phyloP scores from a whole-genome alignment of 2,113 vertebrate species.

The Scophthalmus maximus region DNA sequence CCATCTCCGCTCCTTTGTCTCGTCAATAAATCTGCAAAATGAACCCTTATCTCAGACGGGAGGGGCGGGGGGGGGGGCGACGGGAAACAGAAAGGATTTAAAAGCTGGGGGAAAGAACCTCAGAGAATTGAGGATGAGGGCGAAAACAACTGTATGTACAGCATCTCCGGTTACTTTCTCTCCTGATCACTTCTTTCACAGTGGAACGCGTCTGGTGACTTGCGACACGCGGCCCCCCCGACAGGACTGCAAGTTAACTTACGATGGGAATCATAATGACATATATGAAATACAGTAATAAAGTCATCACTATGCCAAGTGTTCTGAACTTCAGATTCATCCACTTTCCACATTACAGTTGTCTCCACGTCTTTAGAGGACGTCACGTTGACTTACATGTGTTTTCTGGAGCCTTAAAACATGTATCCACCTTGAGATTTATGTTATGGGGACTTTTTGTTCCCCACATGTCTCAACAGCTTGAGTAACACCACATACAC shows the following conservation, averaged over 20 bases:
- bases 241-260: not conserved
- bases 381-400: too few species aligned
- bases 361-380: too few species aligned
- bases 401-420: too few species aligned
- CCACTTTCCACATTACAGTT: too few species aligned
- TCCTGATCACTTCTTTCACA: too few species aligned
- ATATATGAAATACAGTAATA: not conserved
- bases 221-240: too few species aligned
- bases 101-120: not conserved
- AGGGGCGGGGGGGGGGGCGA: not conserved
- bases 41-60: constrained; percentile 20
- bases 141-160: not conserved
- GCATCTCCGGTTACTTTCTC: not conserved
- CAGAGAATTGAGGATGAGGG: not conserved
- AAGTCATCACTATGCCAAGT: not conserved
- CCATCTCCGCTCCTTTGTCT: constrained; percentile 15
- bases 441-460: too few species aligned
- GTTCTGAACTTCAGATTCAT: not conserved
- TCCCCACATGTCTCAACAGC: too few species aligned
- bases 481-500: not conserved
- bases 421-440: too few species aligned
- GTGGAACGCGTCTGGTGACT: too few species aligned
- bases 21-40: constrained; percentile 64
- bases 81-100: not conserved
- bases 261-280: not conserved